These are phyloP conservation scores for Epizoanthus stellaris DNA, from an alignment of 92 coral and sea anemone genomes.

Conservation along the genomic window DNA sequence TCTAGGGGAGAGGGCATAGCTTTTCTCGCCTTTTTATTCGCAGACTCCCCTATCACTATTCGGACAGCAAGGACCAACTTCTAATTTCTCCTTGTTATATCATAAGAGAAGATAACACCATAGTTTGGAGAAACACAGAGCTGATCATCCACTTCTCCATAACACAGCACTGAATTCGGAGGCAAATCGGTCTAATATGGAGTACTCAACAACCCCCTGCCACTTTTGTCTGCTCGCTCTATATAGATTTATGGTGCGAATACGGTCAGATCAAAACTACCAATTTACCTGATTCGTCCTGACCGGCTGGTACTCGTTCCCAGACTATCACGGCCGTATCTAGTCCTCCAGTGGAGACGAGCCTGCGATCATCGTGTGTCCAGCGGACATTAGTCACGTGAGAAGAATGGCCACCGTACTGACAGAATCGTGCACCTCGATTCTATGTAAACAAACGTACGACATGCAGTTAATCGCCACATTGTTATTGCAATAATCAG, in stretches of 20 bases:
- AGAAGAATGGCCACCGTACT: conserved; percentile 93
- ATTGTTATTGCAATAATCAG: too few species aligned
- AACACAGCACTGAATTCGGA: too few species aligned
- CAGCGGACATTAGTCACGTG: conserved; percentile 99
- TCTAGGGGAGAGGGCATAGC: not conserved
- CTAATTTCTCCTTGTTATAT: too few species aligned
- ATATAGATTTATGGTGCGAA: not conserved
- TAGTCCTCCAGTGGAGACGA: conserved; percentile 97
- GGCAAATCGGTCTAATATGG: too few species aligned
- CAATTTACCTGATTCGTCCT: conserved; percentile 72
- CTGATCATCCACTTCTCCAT: too few species aligned
- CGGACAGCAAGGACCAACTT: too few species aligned
- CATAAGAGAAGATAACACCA: too few species aligned
- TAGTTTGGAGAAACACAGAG: too few species aligned
- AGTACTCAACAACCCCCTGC: too few species aligned
- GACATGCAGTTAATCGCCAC: not conserved
- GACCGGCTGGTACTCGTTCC: conserved; percentile 81
- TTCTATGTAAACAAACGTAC: conserved; percentile 46
- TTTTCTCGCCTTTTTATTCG: conserved; percentile 15
- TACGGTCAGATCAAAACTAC: not conserved
- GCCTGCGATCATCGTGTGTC: conserved; percentile 93
- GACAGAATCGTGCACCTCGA: conserved; percentile 82
- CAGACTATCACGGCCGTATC: conserved; percentile 95
- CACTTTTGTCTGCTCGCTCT: not conserved
- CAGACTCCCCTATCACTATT: too few species aligned